These are phyloP conservation scores for Melozone crissalis DNA, from an alignment of 2,113 vertebrate genomes.

Conservation along the genomic window DNA sequence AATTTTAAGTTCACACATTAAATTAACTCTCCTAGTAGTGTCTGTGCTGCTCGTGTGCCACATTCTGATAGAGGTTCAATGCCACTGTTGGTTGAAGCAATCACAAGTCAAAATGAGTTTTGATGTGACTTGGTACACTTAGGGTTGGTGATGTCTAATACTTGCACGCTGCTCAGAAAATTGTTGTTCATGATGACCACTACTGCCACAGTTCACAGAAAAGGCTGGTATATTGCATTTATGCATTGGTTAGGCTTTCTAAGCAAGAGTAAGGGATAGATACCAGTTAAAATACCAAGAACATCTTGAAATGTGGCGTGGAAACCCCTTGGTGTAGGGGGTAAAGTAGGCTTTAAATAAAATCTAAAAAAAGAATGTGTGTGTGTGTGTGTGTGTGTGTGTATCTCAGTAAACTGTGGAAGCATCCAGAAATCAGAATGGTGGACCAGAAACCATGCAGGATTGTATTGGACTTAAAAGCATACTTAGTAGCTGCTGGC, in stretches of 20 bases:
- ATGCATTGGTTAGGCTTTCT: background rate
- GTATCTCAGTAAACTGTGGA: background rate
- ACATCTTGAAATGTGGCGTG: background rate
- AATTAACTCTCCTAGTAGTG: background rate
- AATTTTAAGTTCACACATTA: background rate
- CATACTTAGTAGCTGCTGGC: background rate
- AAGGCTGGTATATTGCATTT: background rate
- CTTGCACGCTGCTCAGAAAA: background rate
- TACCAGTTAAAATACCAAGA: background rate
- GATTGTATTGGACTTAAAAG: background rate
- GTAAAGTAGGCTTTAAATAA: background rate
- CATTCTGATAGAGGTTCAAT: rapidly evolving
- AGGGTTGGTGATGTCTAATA: rapidly evolving
- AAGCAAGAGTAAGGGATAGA: background rate
- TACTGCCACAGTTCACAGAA: background rate
- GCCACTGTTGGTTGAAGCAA: rapidly evolving
- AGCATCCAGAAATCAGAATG: background rate
- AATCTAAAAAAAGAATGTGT: background rate
- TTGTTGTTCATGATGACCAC: rapidly evolving
- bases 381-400: rapidly evolving
- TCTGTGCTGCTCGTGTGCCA: rapidly evolving
- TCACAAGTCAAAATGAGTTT: background rate
- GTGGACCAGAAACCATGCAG: background rate
- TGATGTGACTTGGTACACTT: too few species aligned
- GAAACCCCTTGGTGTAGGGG: background rate